Percentiles rank a stretch among this genome's conserved stretches.
phyloP scores from a whole-genome alignment of 1,140 invertebrate genomes.

The Akabosia matsudoensis region DNA sequence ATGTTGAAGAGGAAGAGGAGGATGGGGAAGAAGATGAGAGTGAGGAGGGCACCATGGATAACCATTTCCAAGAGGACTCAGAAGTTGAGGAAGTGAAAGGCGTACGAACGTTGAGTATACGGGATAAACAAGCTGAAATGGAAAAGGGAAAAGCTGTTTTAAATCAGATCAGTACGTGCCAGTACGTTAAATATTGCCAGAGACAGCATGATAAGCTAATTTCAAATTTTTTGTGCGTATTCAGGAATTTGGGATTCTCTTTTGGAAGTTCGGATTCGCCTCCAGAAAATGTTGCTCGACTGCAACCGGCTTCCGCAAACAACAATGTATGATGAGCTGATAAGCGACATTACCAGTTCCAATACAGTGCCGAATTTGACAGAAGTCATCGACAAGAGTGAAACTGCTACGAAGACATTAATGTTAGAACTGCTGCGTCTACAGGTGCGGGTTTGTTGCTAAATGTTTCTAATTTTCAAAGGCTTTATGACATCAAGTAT shows the following conservation, averaged over 20 bases:
- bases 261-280: slow-evolving; percentile 75
- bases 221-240: slow-evolving; percentile 35
- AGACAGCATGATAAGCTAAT: too few species aligned
- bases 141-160: slow-evolving; percentile 73
- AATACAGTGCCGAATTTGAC: slow-evolving; percentile 50
- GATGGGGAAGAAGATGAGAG: neutral
- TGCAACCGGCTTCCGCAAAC: slow-evolving; percentile 74
- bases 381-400: slow-evolving; percentile 54
- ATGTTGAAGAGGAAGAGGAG: neutral
- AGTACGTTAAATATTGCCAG: slow-evolving; percentile 8
- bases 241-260: slow-evolving; percentile 72
- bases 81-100: neutral
- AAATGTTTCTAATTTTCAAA: too few species aligned
- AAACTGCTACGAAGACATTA: slow-evolving; percentile 53
- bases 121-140: slow-evolving; percentile 61
- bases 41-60: neutral
- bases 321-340: slow-evolving; percentile 53
- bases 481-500: too few species aligned
- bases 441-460: slow-evolving; percentile 61
- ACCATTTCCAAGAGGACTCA: neutral
- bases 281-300: slow-evolving; percentile 71
- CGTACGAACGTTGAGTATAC: slow-evolving; percentile 46
- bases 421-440: slow-evolving; percentile 59
- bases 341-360: neutral
- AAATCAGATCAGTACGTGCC: slow-evolving; percentile 57